A percentile compares a stretch with the other conserved stretches of the same genome.
These are phyloP conservation scores for Hemicrepidius hirtus DNA, from an alignment of 2,888 invertebrate species.

Conservation along the genomic window DNA sequence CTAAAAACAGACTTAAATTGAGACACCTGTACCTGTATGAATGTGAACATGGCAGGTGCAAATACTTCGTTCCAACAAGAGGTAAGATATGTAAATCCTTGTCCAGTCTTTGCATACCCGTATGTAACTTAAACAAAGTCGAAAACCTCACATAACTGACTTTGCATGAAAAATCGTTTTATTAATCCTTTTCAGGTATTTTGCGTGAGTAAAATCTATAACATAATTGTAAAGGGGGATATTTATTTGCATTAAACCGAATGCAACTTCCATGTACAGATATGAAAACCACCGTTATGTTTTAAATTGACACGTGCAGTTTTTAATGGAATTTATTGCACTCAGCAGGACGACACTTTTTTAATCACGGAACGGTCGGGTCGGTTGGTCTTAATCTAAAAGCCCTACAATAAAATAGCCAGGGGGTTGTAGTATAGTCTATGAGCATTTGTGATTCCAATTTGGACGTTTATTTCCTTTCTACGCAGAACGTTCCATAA, in stretches of 20 bases:
- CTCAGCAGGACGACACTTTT: too few relatives aligned
- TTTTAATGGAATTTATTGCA: slow-evolving; percentile 3
- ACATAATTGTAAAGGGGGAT: too few relatives aligned
- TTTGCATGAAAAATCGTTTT: slow-evolving; percentile 21
- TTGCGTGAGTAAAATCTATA: neutral
- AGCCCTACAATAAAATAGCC: too few relatives aligned
- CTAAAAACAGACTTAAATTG: slow-evolving; percentile 46
- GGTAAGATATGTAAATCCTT: slow-evolving; percentile 43
- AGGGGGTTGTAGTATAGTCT: too few relatives aligned
- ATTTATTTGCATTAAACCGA: neutral
- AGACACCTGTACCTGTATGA: slow-evolving; percentile 62
- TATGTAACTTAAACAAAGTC: slow-evolving; percentile 40
- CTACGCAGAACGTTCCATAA: too few relatives aligned
- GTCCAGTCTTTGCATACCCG: slow-evolving; percentile 47
- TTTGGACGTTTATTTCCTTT: too few relatives aligned
- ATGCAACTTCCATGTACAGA: slow-evolving; percentile 7
- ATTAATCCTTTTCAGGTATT: neutral
- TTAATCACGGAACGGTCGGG: too few relatives aligned
- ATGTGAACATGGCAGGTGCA: slow-evolving; percentile 60
- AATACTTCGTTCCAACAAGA: slow-evolving; percentile 52
- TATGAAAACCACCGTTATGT: slow-evolving; percentile 4
- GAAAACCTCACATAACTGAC: slow-evolving; percentile 21
- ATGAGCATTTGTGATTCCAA: too few relatives aligned
- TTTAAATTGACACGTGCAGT: slow-evolving; percentile 8
- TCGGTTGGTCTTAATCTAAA: too few relatives aligned